Evolutionary conservation across 2,797 vertebrate species (phyloP).

Genomic region (Tenualosa thibaudeaui): DNA sequence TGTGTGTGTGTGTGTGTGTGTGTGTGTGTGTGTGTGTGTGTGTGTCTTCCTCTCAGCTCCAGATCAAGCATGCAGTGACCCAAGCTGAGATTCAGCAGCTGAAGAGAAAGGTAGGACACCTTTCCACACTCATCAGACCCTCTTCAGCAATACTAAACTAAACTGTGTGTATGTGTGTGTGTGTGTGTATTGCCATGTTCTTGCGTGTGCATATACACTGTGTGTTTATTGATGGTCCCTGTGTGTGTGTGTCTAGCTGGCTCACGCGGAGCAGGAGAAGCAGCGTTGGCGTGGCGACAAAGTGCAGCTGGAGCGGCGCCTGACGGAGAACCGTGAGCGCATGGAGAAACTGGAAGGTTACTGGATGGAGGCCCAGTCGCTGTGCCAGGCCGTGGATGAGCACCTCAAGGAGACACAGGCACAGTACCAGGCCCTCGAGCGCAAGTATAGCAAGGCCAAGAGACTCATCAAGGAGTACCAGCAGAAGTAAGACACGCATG

Average conservation of each 20-base stretch:
- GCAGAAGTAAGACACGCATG: constrained; percentile 82
- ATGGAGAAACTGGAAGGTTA: constrained; percentile 98
- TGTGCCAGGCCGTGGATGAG: constrained; percentile 95
- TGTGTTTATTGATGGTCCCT: constrained; percentile 16
- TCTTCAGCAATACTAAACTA: not conserved
- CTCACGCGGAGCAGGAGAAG: constrained; percentile 93
- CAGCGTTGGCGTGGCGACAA: constrained; percentile 86
- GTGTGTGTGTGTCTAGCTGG: constrained; percentile 73
- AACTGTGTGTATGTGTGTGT: not conserved
- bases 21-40: not conserved
- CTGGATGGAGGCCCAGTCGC: constrained; percentile 96
- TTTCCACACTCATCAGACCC: no score
- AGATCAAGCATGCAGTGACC: constrained; percentile 96
- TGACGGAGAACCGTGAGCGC: constrained; percentile 96
- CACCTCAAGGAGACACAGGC: constrained; percentile 97
- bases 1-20: not conserved
- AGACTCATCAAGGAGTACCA: constrained; percentile 97
- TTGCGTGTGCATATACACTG: not conserved
- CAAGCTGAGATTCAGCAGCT: constrained; percentile 97
- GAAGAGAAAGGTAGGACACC: constrained; percentile 86
- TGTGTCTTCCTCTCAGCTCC: constrained; percentile 74
- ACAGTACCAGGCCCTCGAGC: constrained; percentile 95
- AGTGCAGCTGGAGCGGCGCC: constrained; percentile 96
- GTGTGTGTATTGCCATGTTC: no score
- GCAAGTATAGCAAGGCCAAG: constrained; percentile 99